Evolutionary conservation across 2,113 vertebrate species (phyloP).

Genomic region (Galemys pyrenaicus): DNA sequence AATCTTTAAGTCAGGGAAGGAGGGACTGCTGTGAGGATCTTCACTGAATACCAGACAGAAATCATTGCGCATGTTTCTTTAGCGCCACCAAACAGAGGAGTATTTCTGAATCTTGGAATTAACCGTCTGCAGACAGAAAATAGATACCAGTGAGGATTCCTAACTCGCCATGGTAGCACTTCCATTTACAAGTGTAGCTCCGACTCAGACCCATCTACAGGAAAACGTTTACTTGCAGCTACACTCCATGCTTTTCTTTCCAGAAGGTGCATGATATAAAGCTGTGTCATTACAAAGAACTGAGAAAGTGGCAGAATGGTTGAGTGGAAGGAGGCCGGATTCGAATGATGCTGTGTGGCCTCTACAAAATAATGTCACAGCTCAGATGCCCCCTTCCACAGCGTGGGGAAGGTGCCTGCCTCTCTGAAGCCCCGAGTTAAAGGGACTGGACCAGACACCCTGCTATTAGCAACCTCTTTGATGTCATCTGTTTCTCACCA

Average conservation of each 20-base stretch:
- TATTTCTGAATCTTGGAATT: not conserved
- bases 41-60: not conserved
- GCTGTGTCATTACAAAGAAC: not conserved
- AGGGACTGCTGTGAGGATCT: not conserved
- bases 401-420: not conserved
- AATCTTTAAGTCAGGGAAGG: not conserved
- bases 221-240: constrained; percentile 21
- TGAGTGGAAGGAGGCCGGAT: not conserved
- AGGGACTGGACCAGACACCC: not conserved
- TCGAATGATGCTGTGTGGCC: not conserved
- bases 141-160: not conserved
- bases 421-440: rapidly evolving
- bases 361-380: not conserved
- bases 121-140: not conserved
- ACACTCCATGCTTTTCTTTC: not conserved
- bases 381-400: rapidly evolving
- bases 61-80: not conserved
- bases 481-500: not conserved
- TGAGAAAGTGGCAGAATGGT: not conserved
- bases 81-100: not conserved
- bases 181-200: not conserved
- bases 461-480: not conserved
- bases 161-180: not conserved
- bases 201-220: not conserved
- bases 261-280: not conserved